Base-by-base conservation (phyloP, 2,797 vertebrate species). In the Darevskia mixta region DNA sequence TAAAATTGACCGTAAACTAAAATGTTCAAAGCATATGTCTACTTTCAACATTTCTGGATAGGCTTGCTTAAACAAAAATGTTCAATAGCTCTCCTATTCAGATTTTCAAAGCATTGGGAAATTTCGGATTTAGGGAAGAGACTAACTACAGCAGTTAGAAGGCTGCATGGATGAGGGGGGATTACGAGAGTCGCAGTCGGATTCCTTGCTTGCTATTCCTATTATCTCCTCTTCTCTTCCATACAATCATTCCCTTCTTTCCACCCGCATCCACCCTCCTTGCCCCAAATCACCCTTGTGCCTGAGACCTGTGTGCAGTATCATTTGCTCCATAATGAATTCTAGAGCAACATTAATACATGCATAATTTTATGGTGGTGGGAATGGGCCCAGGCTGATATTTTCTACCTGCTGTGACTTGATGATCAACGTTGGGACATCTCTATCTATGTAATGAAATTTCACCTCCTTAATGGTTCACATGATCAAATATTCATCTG, bases 391-490 rank as follows among this genome's bases (percentile, higher is more conserved):
- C 96, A 94, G 49, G 96, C 94, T 97, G 96, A 97, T 97, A 92
- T 85, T 97, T 97, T 97, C 96, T 97, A 97, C 97, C 97, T 97
- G 97, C 97, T 97, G 97, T 97, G 96, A 94, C 97, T 96, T 97
- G 97, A 97, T 97, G 97, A 97, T 96, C 97, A 97, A 97, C 97
- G 96, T 97, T 95, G 93, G 93, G 94, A 96, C 96, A 95, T 97
- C 96, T 96, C 97, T 96, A 97, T 97, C 96, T 97, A 96, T 97
- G 96, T 97, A 97, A 97, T 97, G 97, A 96, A 97, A 97, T 97
- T 97, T 97, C 96, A 95, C 95, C 96, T 96, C 92, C 18, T 77
- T 97, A 97, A 97, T 97, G 93, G 96, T 96, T 95, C 95, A 95
- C 95, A 97, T 97, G 96, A 97, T 96, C 96, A 96, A 95, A 95